A percentile compares a stretch with the other conserved stretches of the same genome.
phyloP scores from a whole-genome alignment of 1,140 invertebrate species.

The Panagrolaimus sp. region DNA sequence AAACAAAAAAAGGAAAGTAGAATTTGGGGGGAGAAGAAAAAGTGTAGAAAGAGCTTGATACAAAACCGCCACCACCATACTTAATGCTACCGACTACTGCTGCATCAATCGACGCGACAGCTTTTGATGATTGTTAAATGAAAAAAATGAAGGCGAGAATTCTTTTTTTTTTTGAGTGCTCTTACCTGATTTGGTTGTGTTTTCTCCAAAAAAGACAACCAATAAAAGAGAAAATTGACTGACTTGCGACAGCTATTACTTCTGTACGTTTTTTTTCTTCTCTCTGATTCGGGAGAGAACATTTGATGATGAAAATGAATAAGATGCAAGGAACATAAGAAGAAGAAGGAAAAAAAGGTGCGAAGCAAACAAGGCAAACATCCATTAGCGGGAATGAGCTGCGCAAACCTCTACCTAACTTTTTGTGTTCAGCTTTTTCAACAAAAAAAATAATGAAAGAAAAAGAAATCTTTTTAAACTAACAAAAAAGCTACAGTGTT shows the following conservation, averaged over 20 bases:
- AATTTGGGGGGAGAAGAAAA: too few species aligned
- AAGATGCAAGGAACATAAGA: neutral
- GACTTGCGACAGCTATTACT: constrained; percentile 3
- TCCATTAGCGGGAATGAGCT: constrained; percentile 5
- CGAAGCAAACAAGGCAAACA: constrained; percentile 19
- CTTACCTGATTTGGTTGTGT: constrained; percentile 11
- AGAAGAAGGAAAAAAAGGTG: neutral
- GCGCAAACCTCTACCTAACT: too few species aligned
- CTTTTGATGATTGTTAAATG: neutral
- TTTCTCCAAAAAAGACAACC: constrained; percentile 6
- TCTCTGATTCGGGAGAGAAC: constrained; percentile 6
- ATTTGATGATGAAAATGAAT: too few species aligned
- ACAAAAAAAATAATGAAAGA: too few species aligned
- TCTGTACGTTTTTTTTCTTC: constrained; percentile 15
- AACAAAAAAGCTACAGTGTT: too few species aligned
- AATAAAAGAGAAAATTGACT: neutral
- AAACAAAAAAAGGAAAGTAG: too few species aligned
- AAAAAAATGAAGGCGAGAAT: too few species aligned
- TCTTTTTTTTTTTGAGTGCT: neutral
- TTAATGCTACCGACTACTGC: neutral
- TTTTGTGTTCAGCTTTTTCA: too few species aligned
- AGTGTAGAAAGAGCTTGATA: too few species aligned
- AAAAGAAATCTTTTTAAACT: too few species aligned
- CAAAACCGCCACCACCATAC: too few species aligned
- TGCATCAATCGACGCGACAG: neutral